Evolutionary conservation across 2,797 vertebrate species (phyloP).

Genomic region (Manis pentadactyla): DNA sequence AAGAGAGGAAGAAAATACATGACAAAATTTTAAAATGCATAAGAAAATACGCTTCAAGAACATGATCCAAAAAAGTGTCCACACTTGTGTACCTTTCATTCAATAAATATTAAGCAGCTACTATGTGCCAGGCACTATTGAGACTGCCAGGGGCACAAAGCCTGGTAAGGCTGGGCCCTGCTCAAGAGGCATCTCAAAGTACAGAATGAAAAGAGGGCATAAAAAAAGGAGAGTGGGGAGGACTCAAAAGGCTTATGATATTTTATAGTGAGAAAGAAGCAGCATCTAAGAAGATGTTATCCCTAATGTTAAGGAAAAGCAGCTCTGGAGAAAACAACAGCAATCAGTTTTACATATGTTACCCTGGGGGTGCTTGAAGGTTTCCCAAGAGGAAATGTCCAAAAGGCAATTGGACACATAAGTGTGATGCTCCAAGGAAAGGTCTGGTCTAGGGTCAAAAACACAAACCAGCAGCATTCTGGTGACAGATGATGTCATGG

Average conservation of each 20-base stretch:
- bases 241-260: no score
- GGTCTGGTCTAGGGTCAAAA: background rate
- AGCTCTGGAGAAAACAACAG: background rate
- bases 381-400: background rate
- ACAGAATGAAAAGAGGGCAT: background rate
- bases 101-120: background rate
- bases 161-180: background rate
- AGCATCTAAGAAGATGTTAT: background rate
- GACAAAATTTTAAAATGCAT: background rate
- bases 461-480: background rate
- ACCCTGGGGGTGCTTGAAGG: background rate
- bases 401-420: background rate
- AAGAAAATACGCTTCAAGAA: background rate
- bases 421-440: background rate
- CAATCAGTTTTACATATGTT: background rate
- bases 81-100: background rate
- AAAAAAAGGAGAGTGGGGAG: background rate
- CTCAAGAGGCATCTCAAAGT: background rate
- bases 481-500: background rate
- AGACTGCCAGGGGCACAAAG: background rate
- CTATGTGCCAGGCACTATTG: no score
- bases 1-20: background rate
- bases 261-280: background rate
- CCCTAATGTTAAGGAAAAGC: background rate
- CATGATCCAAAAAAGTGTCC: background rate